A percentile compares a stretch with the other conserved stretches of the same genome.
Conservation (phyloP, 1,140 invertebrate species). For the Riptortus pedestris region DNA sequence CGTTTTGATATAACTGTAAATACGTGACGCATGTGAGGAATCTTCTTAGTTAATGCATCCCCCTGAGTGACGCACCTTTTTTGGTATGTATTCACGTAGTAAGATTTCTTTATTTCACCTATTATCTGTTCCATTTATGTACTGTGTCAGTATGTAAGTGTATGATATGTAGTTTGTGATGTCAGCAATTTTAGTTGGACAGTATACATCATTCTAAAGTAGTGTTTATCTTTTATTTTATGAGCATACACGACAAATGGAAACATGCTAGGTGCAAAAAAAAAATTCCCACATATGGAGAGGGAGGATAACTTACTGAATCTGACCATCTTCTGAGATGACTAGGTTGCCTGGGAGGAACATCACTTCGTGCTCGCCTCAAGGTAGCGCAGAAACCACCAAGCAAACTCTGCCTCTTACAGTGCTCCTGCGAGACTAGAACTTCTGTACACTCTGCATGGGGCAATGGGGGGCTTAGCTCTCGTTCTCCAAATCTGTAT, state of each 20-base stretch:
- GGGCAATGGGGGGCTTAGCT: conserved; percentile 20
- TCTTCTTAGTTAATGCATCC: too few species aligned
- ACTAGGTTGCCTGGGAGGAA: conserved; percentile 33
- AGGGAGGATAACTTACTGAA: conserved; percentile 7
- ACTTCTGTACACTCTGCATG: conserved; percentile 22
- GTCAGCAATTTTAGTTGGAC: neutral
- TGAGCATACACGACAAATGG: neutral
- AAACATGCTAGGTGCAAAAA: too few species aligned
- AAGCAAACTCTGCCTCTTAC: conserved; percentile 39
- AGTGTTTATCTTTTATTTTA: neutral
- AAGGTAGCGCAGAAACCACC: conserved; percentile 50
- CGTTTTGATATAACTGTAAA: too few species aligned
- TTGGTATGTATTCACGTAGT: too few species aligned
- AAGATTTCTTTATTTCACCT: too few species aligned
- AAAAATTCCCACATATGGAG: too few species aligned
- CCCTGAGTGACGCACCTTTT: too few species aligned
- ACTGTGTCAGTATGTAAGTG: neutral
- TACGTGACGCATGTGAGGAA: too few species aligned
- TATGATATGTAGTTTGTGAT: neutral
- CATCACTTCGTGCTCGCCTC: conserved; percentile 36
- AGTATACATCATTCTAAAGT: neutral
- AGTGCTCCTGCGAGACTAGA: conserved; percentile 27
- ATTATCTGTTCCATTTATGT: neutral
- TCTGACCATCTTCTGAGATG: conserved; percentile 24
- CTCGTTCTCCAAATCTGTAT: conserved; percentile 9